phyloP scores from a whole-genome alignment of 2,888 invertebrate species.

The Drosophila bunnanda region DNA sequence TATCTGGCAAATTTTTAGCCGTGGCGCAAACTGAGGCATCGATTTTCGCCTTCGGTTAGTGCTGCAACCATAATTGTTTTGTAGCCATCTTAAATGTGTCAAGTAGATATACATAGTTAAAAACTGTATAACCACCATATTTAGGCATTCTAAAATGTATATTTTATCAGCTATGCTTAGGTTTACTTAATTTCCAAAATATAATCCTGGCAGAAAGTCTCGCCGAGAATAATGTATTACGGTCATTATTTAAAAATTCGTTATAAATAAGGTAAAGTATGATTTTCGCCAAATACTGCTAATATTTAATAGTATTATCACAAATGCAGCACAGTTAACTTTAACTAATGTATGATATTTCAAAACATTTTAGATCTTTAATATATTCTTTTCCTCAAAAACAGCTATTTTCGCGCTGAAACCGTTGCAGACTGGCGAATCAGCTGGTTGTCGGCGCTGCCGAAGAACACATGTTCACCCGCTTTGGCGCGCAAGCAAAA shows the following conservation, averaged over 20 bases:
- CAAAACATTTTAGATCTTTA: not conserved
- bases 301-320: too few species aligned
- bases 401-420: not conserved
- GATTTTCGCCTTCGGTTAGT: not conserved
- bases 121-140: not conserved
- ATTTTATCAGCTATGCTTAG: rapidly evolving
- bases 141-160: not conserved
- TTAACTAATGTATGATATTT: too few species aligned
- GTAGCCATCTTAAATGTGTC: not conserved
- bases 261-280: not conserved
- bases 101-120: not conserved
- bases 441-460: slow-evolving; percentile 6
- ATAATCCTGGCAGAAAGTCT: not conserved
- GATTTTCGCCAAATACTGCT: not conserved
- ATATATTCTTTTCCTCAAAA: not conserved
- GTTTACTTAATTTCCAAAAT: not conserved
- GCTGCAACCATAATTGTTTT: not conserved
- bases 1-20: not conserved
- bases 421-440: too few species aligned
- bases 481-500: slow-evolving; percentile 58
- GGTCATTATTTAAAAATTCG: not conserved
- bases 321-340: too few species aligned
- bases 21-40: not conserved
- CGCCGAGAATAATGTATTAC: not conserved
- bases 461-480: slow-evolving; percentile 7